Conservation (phyloP, 53 echinoderm and acorn worm species). For the Echinometra lucunter region DNA sequence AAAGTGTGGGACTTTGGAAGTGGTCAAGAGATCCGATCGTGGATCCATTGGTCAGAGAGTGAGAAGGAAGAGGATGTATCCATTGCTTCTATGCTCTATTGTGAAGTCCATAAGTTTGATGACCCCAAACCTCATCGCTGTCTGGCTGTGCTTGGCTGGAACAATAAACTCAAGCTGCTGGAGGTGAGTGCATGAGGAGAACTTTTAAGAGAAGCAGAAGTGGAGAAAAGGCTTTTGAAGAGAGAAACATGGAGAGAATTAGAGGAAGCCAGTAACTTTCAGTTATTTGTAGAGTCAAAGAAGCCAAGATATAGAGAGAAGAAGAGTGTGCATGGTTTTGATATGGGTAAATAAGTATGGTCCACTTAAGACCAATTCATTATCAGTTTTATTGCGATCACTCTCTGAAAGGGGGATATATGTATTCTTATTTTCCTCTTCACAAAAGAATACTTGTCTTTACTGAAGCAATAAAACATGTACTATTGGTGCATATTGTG, state of each 20-base stretch:
- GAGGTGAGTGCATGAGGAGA: constrained; percentile 72
- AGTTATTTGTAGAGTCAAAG: background rate
- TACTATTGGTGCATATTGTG: too few relatives aligned
- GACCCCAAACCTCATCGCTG: constrained; percentile 73
- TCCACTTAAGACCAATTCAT: too few relatives aligned
- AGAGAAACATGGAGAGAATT: background rate
- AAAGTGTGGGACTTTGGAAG: constrained; percentile 99
- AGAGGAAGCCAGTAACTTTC: background rate
- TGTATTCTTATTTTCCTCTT: too few relatives aligned
- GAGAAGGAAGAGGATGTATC: constrained; percentile 85
- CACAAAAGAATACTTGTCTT: too few relatives aligned
- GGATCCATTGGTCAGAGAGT: constrained; percentile 67
- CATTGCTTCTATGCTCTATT: constrained; percentile 82
- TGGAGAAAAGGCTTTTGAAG: background rate
- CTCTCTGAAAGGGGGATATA: too few relatives aligned
- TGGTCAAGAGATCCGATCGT: constrained; percentile 93
- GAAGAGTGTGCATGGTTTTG: background rate
- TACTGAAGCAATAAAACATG: too few relatives aligned
- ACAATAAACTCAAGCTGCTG: constrained; percentile 91
- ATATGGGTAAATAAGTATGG: background rate
- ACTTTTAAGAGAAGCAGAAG: background rate
- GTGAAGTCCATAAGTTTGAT: constrained; percentile 77
- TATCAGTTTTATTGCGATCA: too few relatives aligned
- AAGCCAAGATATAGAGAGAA: background rate
- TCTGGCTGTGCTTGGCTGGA: constrained; percentile 90